phyloP scores from a whole-genome alignment of 2,888 invertebrate species.

The Tupiocoris notatus region DNA sequence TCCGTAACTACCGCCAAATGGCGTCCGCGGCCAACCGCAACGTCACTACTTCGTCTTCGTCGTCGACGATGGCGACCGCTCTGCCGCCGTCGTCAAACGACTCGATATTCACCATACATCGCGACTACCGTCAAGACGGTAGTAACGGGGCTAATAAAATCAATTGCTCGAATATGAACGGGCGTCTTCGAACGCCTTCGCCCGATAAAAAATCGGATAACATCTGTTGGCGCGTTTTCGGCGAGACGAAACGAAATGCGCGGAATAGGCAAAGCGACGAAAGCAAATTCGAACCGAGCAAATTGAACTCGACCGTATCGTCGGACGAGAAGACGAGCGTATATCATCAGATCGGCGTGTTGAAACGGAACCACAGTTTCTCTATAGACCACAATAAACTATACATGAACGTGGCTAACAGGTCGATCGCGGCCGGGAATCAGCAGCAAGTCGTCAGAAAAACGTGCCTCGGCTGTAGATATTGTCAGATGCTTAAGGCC shows the following conservation, averaged over 20 bases:
- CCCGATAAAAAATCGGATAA: not conserved
- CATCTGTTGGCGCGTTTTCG: constrained; percentile 16
- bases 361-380: constrained; percentile 44
- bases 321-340: constrained; percentile 32
- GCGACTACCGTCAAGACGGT: constrained; percentile 29
- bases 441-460: constrained; percentile 43
- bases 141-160: constrained; percentile 32
- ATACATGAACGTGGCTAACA: constrained; percentile 23
- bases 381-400: constrained; percentile 38
- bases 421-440: constrained; percentile 35
- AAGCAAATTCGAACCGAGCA: constrained; percentile 11
- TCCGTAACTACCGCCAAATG: constrained; percentile 56
- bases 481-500: constrained; percentile 47
- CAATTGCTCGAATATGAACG: constrained; percentile 42
- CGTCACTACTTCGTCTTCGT: constrained; percentile 4
- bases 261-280: constrained; percentile 26
- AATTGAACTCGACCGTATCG: too few relatives aligned
- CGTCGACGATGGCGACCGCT: constrained; percentile 31
- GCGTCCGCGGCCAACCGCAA: constrained; percentile 32
- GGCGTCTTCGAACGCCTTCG: not conserved
- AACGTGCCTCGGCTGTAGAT: constrained; percentile 48
- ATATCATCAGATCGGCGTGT: constrained; percentile 31
- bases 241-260: not conserved
- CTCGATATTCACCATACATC: constrained; percentile 44
- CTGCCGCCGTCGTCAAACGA: constrained; percentile 42